A percentile compares a stretch with the other conserved stretches of the same genome.
Evolutionary conservation across 2,888 invertebrate genomes (phyloP).

Genomic region (Tenthredo distinguenda): DNA sequence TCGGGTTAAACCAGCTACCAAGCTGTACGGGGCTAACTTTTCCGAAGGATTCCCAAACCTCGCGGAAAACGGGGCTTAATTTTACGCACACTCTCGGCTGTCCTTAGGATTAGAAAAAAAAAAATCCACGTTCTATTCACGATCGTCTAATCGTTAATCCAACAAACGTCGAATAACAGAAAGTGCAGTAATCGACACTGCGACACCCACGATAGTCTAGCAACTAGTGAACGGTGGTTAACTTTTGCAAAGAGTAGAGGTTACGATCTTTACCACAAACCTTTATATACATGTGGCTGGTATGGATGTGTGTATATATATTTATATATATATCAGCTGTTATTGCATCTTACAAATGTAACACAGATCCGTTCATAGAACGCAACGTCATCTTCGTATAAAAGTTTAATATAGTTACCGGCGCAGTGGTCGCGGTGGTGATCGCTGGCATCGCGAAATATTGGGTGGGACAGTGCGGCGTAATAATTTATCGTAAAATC

Average conservation of each 20-base stretch:
- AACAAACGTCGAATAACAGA: not conserved
- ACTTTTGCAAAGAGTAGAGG: conserved; percentile 35
- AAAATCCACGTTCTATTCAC: not conserved
- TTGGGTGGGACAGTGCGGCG: not conserved
- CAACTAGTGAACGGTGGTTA: conserved; percentile 34
- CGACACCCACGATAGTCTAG: conserved; percentile 11
- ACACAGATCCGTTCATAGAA: conserved; percentile 3
- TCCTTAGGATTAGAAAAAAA: not conserved
- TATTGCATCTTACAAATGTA: conserved; percentile 1
- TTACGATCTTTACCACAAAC: conserved; percentile 32
- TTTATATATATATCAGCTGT: no score
- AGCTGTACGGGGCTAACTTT: not conserved
- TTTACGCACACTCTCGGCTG: not conserved
- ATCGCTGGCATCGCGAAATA: conserved; percentile 2
- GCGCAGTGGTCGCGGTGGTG: not conserved
- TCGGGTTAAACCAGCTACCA: not conserved
- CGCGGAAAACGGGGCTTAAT: no score
- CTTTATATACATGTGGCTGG: not conserved
- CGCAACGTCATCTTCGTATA: not conserved
- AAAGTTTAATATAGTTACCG: not conserved
- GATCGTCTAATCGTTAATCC: not conserved
- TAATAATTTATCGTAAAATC: not conserved
- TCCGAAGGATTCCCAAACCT: not conserved
- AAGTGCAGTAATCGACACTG: not conserved
- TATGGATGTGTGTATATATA: not conserved